Evolutionary conservation across 2,888 invertebrate species (phyloP), one percentile per base, ranked within the genome.

Genomic region (Tromatobia lineatoria): DNA sequence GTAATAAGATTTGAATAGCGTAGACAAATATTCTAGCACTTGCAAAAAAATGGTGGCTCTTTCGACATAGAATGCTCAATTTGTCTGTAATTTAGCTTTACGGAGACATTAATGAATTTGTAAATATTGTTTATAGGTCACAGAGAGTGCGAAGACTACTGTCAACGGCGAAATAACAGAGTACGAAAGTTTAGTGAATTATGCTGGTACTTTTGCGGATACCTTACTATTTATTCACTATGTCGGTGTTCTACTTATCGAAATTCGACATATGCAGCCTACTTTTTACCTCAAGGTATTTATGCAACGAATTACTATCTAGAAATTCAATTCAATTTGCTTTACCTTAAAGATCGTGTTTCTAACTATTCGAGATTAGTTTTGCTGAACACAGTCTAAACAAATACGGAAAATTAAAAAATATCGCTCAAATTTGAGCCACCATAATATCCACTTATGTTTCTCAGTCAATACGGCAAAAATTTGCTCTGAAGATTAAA

Each of bases 171-270:
- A 97, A 90, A 96, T 97, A 94, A 97, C 97, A 11, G 97, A 97
- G 93, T 99, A 98, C 93, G 97, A 97, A 92, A 97, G 97, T 25
- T 95, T 99, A 91, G 99, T 99, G 34, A 96, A 97, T 75, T 99
- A 98, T 91, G 98, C 99, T 38, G 97, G 97, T 25, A 98, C 98
- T 92, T 96, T 99, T 90, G 96, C 98, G 0, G 99, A 99, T 94
- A 98, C 99, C 0, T 94, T 99, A 85, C 95, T 99, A 42, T 99
- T 99, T 94, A 97, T 99, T 91, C 99, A 99, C 94, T 99, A 99
- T 91, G 95, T 98, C 88, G 98, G 99, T 38, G 97, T 99, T 77
- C 96, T 99, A 88, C 95, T 99, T 83, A 96, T 99, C 90, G 99
- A 99, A 94, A 95, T 99, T 81, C 95, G 99, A 52, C 99, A 99